phyloP scores from a whole-genome alignment of 2,888 invertebrate genomes.

The Zygogramma bicolorata region DNA sequence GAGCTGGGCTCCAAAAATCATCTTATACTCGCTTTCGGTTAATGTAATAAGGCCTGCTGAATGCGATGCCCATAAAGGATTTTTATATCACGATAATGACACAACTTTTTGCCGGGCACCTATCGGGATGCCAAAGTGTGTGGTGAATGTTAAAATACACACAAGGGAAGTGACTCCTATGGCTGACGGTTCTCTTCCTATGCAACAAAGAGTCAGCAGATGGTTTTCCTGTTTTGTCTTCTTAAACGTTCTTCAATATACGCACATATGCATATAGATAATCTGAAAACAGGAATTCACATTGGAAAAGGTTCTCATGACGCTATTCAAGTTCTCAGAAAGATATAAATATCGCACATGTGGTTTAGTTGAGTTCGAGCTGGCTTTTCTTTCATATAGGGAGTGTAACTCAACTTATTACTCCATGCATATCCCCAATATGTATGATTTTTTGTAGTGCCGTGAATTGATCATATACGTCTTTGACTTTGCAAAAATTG shows the following conservation, averaged over 20 bases:
- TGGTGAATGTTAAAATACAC: constrained; percentile 61
- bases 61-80: constrained; percentile 61
- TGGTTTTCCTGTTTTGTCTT: neutral
- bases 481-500: too few relatives aligned
- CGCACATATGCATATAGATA: too few relatives aligned
- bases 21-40: constrained; percentile 46
- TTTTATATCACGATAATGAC: constrained; percentile 62
- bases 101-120: constrained; percentile 60
- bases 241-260: neutral
- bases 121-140: constrained; percentile 60
- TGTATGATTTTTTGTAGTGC: too few relatives aligned
- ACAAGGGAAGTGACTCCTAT: constrained; percentile 29
- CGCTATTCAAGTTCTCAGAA: too few relatives aligned
- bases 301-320: too few relatives aligned
- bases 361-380: too few relatives aligned
- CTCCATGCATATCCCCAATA: too few relatives aligned
- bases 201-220: neutral
- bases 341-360: too few relatives aligned
- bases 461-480: too few relatives aligned
- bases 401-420: too few relatives aligned
- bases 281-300: too few relatives aligned
- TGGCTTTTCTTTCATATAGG: too few relatives aligned
- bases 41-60: constrained; percentile 56
- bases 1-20: constrained; percentile 55
- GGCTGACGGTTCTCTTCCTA: neutral